Percentiles rank a stretch among this genome's conserved stretches.
These are phyloP conservation scores for chimpanzee (Pan troglodytes) DNA, from an alignment of 2,113 vertebrate genomes.

Conservation along the genomic window DNA sequence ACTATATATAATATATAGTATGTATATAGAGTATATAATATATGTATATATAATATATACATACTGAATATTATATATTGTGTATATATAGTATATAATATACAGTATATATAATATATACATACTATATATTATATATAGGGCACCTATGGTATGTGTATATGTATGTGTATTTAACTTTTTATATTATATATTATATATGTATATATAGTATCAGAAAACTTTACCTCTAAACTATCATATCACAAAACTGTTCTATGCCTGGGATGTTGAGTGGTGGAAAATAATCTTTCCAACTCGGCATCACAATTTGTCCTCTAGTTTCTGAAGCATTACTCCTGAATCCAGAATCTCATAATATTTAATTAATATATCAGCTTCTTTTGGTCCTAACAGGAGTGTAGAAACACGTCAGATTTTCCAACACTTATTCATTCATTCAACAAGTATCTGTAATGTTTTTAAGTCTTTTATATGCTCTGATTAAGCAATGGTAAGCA, in stretches of 20 bases:
- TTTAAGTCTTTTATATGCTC: neutral
- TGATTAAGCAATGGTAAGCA: neutral
- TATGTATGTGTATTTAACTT: too few relatives aligned
- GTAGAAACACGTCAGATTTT: neutral
- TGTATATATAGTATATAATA: too few relatives aligned
- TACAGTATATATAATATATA: too few relatives aligned
- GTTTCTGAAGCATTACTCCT: neutral
- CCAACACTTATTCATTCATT: neutral
- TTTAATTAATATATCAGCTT: neutral
- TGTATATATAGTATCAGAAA: neutral
- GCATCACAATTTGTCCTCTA: neutral
- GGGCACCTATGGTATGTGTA: too few relatives aligned
- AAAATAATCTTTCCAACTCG: neutral
- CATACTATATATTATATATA: too few relatives aligned
- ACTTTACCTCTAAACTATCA: neutral
- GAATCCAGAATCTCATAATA: neutral
- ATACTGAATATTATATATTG: too few relatives aligned
- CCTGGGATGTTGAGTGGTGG: neutral
- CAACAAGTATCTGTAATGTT: neutral
- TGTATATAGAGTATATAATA: too few relatives aligned
- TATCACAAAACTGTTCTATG: neutral
- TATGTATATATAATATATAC: too few relatives aligned
- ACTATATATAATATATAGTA: too few relatives aligned
- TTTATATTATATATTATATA: too few relatives aligned
- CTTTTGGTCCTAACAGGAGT: neutral